Evolutionary conservation across 2,113 vertebrate genomes (phyloP), one percentile per base, ranked within the genome.

Genomic region (Bombycilla garrulus): DNA sequence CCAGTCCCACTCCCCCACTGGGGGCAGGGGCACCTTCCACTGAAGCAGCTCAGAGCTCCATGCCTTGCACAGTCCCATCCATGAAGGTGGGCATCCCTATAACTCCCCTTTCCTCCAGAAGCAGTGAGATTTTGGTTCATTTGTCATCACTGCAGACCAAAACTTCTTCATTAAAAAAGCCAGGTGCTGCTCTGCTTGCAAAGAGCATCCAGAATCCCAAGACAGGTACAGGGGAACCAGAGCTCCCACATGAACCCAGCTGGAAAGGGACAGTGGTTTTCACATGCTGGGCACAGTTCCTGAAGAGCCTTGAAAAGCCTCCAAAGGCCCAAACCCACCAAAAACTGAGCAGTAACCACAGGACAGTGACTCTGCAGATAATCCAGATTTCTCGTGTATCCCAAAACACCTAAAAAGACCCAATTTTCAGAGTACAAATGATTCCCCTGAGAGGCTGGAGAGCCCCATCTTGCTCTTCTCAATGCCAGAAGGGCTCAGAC

Each of bases 321-420:
- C 40, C 9, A n/a, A 60, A 51, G n/a, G 18, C 36, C 29, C 69
- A 54, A 76, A 60, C 12, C 40, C n/a, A 24, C 44, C 44, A 60
- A 76, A 60, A 44, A 31, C 22, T 5, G 24, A 71, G 29, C 71
- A 58, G n/a, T 3, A 65, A 40, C 40, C 50, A 29, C 29, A 44
- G 51, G 12, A 60, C n/a, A 26, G 85, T 0, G 0, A 18, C 29
- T n/a, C 28, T 48, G 12, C 4, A 9, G 44, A 42, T 45, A 87
- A 57, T 40, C 60, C 64, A 45, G 16, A 23, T 53, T 53, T 65
- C 36, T 25, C 0, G 0, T 9, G 10, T 10, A 42, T 18, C 25
- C 50, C 56, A 14, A 40, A 72, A 54, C 23, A 38, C 38, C 48
- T 11, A 3, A 42, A 71, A 81, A n/a, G 28, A 50, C 57, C 28